Evolutionary conservation across 2,888 invertebrate species (phyloP).

Genomic region (Smittia sp.): DNA sequence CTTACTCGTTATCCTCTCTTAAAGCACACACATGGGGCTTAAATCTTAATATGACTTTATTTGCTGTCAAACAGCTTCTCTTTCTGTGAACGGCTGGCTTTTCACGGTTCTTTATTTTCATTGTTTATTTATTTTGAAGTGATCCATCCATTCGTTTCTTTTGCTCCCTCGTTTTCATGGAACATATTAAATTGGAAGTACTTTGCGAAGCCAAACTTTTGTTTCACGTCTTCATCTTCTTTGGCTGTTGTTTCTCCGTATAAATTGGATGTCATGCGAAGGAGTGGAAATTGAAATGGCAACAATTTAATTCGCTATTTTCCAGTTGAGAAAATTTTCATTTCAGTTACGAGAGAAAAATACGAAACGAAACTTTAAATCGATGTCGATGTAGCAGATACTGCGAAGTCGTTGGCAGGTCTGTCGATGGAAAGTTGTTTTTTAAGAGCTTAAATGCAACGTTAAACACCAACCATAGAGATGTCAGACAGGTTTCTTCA

Average conservation of each 20-base stretch:
- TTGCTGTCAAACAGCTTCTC: slow-evolving; percentile 9
- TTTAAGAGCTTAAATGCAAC: too few species aligned
- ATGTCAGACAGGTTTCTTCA: too few species aligned
- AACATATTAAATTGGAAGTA: slow-evolving; percentile 13
- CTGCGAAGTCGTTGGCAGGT: not conserved
- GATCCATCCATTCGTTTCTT: not conserved
- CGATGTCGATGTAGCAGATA: not conserved
- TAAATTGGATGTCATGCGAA: slow-evolving; percentile 12
- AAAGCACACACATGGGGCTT: slow-evolving; percentile 20
- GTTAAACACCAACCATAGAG: too few species aligned
- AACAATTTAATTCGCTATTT: slow-evolving; percentile 23
- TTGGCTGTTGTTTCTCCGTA: not conserved
- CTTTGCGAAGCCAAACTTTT: slow-evolving; percentile 4
- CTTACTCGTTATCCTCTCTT: not conserved
- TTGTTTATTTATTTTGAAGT: slow-evolving; percentile 27
- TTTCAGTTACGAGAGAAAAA: not conserved
- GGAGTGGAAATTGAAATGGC: slow-evolving; percentile 9
- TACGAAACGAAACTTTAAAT: slow-evolving; percentile 1
- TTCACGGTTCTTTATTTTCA: not conserved
- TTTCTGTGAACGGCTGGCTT: not conserved
- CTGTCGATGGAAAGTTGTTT: not conserved
- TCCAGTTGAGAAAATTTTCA: slow-evolving; percentile 11
- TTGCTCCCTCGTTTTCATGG: not conserved
- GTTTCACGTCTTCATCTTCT: slow-evolving; percentile 1
- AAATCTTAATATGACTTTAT: slow-evolving; percentile 19